Conservation (phyloP, 2,888 invertebrate genomes). For the Tribolium freemani region DNA sequence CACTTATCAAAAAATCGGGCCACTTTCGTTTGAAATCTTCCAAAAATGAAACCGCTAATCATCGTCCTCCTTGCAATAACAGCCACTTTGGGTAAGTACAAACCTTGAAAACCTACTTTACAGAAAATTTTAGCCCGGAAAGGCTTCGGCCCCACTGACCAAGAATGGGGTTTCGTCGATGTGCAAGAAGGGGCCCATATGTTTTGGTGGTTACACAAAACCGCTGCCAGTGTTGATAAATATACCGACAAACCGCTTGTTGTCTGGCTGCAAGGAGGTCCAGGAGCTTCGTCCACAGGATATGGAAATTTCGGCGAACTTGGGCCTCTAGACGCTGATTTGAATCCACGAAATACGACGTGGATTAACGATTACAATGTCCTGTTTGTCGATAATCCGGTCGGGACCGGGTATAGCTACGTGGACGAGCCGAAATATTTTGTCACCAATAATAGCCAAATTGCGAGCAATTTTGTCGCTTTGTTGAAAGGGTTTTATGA, state of each 20-base stretch:
- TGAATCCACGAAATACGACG: conserved; percentile 69
- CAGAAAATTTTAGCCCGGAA: conserved; percentile 45
- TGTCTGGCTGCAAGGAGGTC: conserved; percentile 93
- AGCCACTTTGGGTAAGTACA: too few species aligned
- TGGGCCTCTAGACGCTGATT: conserved; percentile 55
- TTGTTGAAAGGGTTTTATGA: conserved; percentile 80
- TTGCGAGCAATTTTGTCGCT: conserved; percentile 82
- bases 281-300: conserved; percentile 71
- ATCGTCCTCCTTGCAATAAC: too few species aligned
- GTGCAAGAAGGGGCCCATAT: conserved; percentile 72
- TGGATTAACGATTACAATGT: conserved; percentile 77
- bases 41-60: too few species aligned
- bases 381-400: conserved; percentile 91
- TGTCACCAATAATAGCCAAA: conserved; percentile 74
- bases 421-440: conserved; percentile 69
- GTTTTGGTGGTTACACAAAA: conserved; percentile 83
- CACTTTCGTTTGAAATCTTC: too few species aligned
- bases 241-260: conserved; percentile 80
- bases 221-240: conserved; percentile 71
- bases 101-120: background rate
- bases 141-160: conserved; percentile 71
- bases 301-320: conserved; percentile 82
- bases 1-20: too few species aligned
- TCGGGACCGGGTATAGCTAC: conserved; percentile 90
- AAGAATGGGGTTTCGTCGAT: conserved; percentile 74